These are phyloP conservation scores for Arnoldichthys spilopterus DNA, from an alignment of 2,797 vertebrate species.

Conservation along the genomic window DNA sequence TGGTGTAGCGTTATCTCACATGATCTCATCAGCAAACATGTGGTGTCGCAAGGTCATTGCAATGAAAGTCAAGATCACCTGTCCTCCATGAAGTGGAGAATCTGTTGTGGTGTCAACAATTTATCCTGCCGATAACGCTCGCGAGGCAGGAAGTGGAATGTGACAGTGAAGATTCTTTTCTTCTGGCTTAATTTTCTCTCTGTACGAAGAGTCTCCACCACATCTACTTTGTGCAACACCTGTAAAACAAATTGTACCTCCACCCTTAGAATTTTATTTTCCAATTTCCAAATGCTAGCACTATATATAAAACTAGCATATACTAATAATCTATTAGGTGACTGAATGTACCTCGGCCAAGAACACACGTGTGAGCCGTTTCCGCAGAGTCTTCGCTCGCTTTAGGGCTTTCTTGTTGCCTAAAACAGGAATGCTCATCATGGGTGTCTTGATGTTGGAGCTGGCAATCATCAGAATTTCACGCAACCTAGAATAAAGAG, in stretches of 20 bases:
- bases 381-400: conserved; percentile 84
- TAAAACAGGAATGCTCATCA: conserved; percentile 93
- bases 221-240: conserved; percentile 90
- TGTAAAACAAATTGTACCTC: conserved; percentile 60
- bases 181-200: conserved; percentile 68
- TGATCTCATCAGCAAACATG: too few relatives aligned
- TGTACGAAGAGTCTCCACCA: conserved; percentile 82
- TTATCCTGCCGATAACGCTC: conserved; percentile 87
- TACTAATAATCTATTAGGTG: too few relatives aligned
- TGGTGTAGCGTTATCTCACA: too few relatives aligned
- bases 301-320: too few relatives aligned
- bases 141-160: conserved; percentile 85
- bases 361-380: conserved; percentile 86
- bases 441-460: conserved; percentile 93
- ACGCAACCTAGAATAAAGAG: conserved; percentile 79
- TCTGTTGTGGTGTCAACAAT: conserved; percentile 80
- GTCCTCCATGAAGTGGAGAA: conserved; percentile 91
- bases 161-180: conserved; percentile 80
- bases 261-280: background rate
- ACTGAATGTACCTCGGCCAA: conserved; percentile 83
- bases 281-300: background rate
- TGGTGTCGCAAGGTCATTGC: background rate
- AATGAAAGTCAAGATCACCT: conserved; percentile 69
- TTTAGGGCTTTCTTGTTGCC: conserved; percentile 85
- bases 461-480: conserved; percentile 95